A percentile compares a stretch with the other conserved stretches of the same genome.
Evolutionary conservation across 2,797 vertebrate species (phyloP).

Genomic region (Lutjanus argentimaculatus): DNA sequence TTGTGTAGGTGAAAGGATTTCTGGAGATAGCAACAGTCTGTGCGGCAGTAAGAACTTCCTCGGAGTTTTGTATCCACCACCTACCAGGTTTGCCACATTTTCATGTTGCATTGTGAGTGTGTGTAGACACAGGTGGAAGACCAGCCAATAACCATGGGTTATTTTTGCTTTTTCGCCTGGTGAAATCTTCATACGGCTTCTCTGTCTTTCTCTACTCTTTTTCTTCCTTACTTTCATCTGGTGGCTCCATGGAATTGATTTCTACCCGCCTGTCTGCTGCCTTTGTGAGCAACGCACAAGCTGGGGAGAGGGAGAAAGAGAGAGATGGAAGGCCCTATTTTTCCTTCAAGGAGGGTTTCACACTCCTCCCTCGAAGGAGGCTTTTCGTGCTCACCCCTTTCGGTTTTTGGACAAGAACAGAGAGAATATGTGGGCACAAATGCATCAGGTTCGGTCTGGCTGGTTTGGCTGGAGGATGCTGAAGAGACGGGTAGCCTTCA

Average conservation of each 20-base stretch:
- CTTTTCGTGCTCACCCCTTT: constrained; percentile 74
- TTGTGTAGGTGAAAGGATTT: constrained; percentile 5
- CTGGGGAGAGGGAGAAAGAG: constrained; percentile 60
- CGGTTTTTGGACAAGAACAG: constrained; percentile 76
- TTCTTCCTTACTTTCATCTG: constrained; percentile 80
- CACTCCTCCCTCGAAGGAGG: constrained; percentile 74
- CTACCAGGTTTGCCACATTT: constrained; percentile 43
- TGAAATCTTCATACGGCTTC: constrained; percentile 68
- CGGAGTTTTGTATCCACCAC: constrained; percentile 22
- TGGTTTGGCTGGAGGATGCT: constrained; percentile 71
- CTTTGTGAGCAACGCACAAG: constrained; percentile 81
- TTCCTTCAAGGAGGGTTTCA: constrained; percentile 80
- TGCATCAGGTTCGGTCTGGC: constrained; percentile 70
- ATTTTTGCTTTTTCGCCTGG: constrained; percentile 76
- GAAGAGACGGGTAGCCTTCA: constrained; percentile 77
- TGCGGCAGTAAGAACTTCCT: constrained; percentile 19
- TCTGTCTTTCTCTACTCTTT: constrained; percentile 66
- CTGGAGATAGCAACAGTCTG: constrained; percentile 6
- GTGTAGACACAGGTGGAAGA: constrained; percentile 64
- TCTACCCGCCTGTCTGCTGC: constrained; percentile 78
- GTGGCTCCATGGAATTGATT: constrained; percentile 84
- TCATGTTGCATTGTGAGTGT: constrained; percentile 47
- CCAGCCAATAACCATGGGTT: constrained; percentile 64
- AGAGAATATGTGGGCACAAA: constrained; percentile 79
- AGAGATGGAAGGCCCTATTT: constrained; percentile 72